Conservation (phyloP, 2,888 invertebrate genomes). For the Agonopterix heracliana region DNA sequence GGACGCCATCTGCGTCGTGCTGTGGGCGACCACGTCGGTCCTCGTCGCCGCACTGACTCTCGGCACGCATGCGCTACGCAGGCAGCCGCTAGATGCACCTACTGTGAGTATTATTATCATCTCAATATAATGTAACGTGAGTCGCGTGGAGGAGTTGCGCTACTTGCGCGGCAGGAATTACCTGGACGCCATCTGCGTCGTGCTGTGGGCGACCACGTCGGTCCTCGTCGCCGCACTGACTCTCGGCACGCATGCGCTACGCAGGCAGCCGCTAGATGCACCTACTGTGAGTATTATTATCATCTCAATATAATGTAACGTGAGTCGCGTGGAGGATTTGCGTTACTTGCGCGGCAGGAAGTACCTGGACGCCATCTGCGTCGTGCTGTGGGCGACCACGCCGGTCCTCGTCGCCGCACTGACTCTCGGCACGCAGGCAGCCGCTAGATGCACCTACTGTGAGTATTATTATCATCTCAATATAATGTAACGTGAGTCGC, state of each 20-base stretch:
- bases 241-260: slow-evolving; percentile 85
- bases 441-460: slow-evolving; percentile 90
- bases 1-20: slow-evolving; percentile 97
- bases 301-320: neutral
- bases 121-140: neutral
- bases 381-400: slow-evolving; percentile 99
- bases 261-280: slow-evolving; percentile 88
- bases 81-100: slow-evolving; percentile 88
- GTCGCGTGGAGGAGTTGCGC: slow-evolving; percentile 80
- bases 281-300: slow-evolving; percentile 77
- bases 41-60: slow-evolving; percentile 90
- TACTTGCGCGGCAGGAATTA: slow-evolving; percentile 93
- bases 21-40: slow-evolving; percentile 99
- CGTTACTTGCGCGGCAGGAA: slow-evolving; percentile 89
- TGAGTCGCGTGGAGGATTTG: slow-evolving; percentile 79
- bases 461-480: slow-evolving; percentile 13
- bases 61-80: slow-evolving; percentile 84
- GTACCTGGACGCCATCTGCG: slow-evolving; percentile 97
- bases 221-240: slow-evolving; percentile 91
- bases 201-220: slow-evolving; percentile 99
- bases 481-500: slow-evolving; percentile 39
- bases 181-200: slow-evolving; percentile 97
- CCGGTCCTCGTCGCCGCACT: slow-evolving; percentile 92
- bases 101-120: slow-evolving; percentile 67
- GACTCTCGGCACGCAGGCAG: slow-evolving; percentile 86